Base-by-base conservation (phyloP, 1,140 invertebrate genomes). In the Melanaphis sacchari region DNA sequence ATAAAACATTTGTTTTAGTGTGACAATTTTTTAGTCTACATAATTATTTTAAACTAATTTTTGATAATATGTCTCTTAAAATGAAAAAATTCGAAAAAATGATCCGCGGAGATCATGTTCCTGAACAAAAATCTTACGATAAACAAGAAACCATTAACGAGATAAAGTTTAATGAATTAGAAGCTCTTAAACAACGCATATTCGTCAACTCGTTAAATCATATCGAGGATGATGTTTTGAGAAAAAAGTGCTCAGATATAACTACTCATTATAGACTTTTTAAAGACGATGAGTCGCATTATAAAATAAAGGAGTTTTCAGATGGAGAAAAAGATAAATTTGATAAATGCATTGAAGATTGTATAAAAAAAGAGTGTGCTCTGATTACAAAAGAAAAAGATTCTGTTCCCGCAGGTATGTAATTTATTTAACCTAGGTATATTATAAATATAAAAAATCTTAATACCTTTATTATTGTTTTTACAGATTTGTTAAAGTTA, bases 41-140 rank as follows among this genome's bases (percentile, higher is more conserved):
- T 49, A 66, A 15, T 46, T 43, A 8, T 46, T n/a, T n/a, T 46
- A 36, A 54, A 54, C 7, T 49, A 49, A 49, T 49, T 49, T 15
- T 49, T 26, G 9, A 40, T 24, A 66, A 0, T 31, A 93, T 93
- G 91, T n/a, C 91, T 84, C 22, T 38, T 21, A 93, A 93, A 84
- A 22, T 82, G 22, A 93, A 93, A 85, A 85, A 84, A 40, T 85
- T 85, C 5, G 66, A 93, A 93, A 85, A 84, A 82, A 85, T 93
- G 81, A 66, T 93, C 8, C 91, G 91, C 1, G 91, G 43, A 1
- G 31, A 54, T 40, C 24, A 26, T 18, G 36, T 26, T 85, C 15
- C 11, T 31, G 46, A 40, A 85, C 43, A 93, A 24, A 38, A 52
- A 31, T 46, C 52, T 24, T 52, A 49, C 18, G 41, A 43, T 0